Evolutionary conservation across 2,113 vertebrate species (phyloP).

Genomic region (Pomatostomus ruficeps): DNA sequence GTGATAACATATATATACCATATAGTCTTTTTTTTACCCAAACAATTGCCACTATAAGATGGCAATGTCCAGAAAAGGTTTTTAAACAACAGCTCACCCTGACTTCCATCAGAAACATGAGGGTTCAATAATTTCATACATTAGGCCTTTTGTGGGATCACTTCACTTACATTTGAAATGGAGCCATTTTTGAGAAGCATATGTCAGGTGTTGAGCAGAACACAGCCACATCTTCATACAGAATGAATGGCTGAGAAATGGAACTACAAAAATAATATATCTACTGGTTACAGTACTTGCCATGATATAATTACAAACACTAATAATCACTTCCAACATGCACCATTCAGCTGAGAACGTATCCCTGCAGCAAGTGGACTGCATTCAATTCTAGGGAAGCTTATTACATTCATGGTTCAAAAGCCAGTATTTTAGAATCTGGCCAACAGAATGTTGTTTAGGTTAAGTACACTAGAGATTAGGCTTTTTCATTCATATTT

Average conservation of each 20-base stretch:
- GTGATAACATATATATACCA: not conserved
- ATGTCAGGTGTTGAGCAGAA: constrained; percentile 16
- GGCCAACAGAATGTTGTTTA: not conserved
- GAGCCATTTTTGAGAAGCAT: constrained; percentile 4
- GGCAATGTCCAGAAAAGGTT: not conserved
- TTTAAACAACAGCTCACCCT: not conserved
- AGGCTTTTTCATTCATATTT: not conserved
- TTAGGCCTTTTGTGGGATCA: not conserved
- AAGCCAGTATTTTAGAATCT: not conserved
- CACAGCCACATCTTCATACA: not conserved
- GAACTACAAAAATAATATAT: not conserved
- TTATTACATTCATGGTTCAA: not conserved
- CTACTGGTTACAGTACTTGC: not conserved
- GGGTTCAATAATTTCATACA: not conserved
- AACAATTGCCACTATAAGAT: not conserved
- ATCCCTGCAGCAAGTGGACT: not conserved
- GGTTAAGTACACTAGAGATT: not conserved
- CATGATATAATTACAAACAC: not conserved
- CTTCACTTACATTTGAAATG: not conserved
- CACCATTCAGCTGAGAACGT: not conserved
- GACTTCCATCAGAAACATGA: not conserved
- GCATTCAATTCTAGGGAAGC: not conserved
- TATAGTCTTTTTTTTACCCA: not conserved
- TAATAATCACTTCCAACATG: not conserved
- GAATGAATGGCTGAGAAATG: not conserved